Evolutionary conservation across 2,113 vertebrate genomes (phyloP), one percentile per base, ranked within the genome.

Genomic region (Eira barbara): DNA sequence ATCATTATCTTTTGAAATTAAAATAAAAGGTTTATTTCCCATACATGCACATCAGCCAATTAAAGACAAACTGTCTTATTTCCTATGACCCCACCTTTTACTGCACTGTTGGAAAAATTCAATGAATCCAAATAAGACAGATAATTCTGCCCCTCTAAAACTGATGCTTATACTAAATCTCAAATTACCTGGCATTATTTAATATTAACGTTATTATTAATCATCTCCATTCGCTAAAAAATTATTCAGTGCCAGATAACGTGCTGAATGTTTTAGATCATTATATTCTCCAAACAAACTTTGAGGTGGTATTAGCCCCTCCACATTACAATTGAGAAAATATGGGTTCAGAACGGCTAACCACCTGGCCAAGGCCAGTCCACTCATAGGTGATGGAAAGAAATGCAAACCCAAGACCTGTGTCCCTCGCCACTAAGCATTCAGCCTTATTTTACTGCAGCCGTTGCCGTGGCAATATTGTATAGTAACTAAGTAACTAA

Each of bases 201-300:
- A 95, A 82, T 83, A 94, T 45, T 69, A 92, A 47, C 36, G 78
- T 93, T 74, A 94, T 88, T 96, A 95, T 59, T 95, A 91, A 94
- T 89, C 76, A 71, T 36, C 65, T 80, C 55, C 31, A 80, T 47
- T 65, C 63, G 81, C 42, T 76, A 73, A 96, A 92, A 97, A 95
- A 55, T 88, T 63, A 81, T 59, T 59, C 87, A 80, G 81, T 86
- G 27, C 39, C 83, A 69, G 49, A 74, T 6, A 80, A 52, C 4
- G 2, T 34, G n/a, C 55, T 47, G 81, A 74, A 57, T 87, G 17
- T 89, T 86, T 97, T 90, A 69, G 34, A 71, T 95, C 42, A 78
- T 89, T 94, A 92, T 76, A 76, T 76, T 76, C 69, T 92, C 55
- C 80, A 80, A 90, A 95, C 45, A 97, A 84, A 97, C 25, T 94